Evolutionary conservation across 2,113 vertebrate genomes (phyloP), one percentile per base, ranked within the genome.

Genomic region (Hippocampus guttulatus): DNA sequence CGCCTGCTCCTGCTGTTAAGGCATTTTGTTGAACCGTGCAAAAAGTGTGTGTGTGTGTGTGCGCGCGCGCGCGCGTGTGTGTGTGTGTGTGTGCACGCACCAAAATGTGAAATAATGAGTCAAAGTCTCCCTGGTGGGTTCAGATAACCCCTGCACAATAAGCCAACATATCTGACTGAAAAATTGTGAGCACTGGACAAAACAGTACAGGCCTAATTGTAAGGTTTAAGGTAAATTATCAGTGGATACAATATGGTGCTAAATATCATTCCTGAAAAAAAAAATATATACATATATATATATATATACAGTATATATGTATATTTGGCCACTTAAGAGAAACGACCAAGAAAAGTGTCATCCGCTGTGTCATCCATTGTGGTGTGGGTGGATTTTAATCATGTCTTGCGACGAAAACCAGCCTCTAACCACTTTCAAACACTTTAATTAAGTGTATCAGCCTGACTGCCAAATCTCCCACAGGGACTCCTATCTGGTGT

Each of bases 381-480:
- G 23, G 12, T 1, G 27, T 64, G 18, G 41, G 2, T 40, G 14
- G 74, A 66, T 78, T 80, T 76, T 30, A 85, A 69, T 81, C 43
- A 40, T 15, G 63, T 64, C 51, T 47, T 47, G 63, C 12, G 62
- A 43, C 11, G 8, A 61, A 70, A 69, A 81, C 21, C 18, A 58
- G 41, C 20, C 10, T 78, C 62, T 12, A 23, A 61, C 40, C 27
- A 52, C 68, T 68, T 67, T 15, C n/a, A 60, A 20, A 40, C 45
- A 75, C 70, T 77, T 71, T 69, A 60, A 82, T 76, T 73, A 63
- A 77, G 62, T 33, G 68, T 21, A 65, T 74, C 64, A 75, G 20
- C 20, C 5, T 47, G 67, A 69, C 64, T 58, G 63, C 61, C 57
- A 73, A 70, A 81, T 14, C 43, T 71, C 64, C 76, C 47, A 49